Evolutionary conservation across 2,888 invertebrate species (phyloP).

Genomic region (Aphrophora alni): DNA sequence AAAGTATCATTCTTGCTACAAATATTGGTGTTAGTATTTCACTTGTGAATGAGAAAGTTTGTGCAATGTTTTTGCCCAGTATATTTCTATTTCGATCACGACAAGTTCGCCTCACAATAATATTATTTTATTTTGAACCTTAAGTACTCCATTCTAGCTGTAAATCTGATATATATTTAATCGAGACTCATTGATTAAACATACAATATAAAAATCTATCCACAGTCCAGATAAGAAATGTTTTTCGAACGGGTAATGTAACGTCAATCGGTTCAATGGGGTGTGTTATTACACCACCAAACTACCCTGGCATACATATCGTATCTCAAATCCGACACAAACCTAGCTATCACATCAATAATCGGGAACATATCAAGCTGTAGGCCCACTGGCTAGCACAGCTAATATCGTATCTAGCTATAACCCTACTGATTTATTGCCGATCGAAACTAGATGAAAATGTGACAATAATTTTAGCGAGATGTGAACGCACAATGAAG

Average conservation of each 20-base stretch:
- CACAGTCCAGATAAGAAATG: neutral
- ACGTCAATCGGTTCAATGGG: slow-evolving; percentile 9
- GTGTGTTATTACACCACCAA: neutral
- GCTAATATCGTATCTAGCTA: neutral
- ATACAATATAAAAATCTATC: neutral
- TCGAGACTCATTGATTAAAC: too few relatives aligned
- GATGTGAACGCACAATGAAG: too few relatives aligned
- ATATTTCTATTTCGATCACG: too few relatives aligned
- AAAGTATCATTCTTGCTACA: too few relatives aligned
- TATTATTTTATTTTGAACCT: too few relatives aligned
- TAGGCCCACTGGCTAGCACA: neutral
- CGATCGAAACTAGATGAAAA: neutral
- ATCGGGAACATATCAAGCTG: neutral
- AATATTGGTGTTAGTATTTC: too few relatives aligned
- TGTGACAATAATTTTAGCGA: neutral
- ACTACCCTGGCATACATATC: neutral
- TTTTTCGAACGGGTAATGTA: neutral
- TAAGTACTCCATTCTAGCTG: too few relatives aligned
- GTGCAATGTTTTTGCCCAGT: too few relatives aligned
- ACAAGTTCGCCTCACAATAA: too few relatives aligned
- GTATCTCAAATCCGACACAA: too few relatives aligned
- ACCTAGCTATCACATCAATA: neutral
- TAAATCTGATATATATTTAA: too few relatives aligned
- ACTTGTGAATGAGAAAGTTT: too few relatives aligned
- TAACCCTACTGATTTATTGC: neutral